These are phyloP conservation scores for Conger conger DNA, from an alignment of 2,113 vertebrate genomes.

Conservation along the genomic window DNA sequence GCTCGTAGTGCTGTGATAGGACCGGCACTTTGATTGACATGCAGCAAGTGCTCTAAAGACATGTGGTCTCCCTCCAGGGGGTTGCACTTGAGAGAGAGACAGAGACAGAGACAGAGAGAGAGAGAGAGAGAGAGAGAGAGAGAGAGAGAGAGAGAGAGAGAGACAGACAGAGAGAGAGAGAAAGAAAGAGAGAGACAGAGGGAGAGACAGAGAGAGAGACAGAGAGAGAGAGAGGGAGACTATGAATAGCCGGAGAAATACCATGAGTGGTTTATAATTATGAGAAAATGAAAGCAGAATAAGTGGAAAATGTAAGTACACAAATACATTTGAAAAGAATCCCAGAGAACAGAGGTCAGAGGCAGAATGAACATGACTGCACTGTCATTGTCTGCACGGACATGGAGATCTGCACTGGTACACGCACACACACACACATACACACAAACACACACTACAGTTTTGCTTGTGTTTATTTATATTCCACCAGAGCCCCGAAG, in stretches of 20 bases:
- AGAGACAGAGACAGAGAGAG: background rate
- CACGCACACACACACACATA: background rate
- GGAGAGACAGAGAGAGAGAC: background rate
- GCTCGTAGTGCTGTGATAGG: slow-evolving; percentile 49
- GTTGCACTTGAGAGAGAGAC: slow-evolving; percentile 22
- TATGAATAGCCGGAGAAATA: no score
- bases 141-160: slow-evolving; percentile 22
- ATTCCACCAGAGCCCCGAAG: slow-evolving; percentile 21
- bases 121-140: slow-evolving; percentile 22
- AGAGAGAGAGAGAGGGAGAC: background rate
- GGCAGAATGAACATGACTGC: background rate
- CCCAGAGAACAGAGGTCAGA: background rate
- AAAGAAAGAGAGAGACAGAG: background rate
- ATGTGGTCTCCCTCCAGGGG: slow-evolving; percentile 49
- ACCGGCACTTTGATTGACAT: slow-evolving; percentile 66
- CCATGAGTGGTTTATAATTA: no score
- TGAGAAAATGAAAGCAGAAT: background rate
- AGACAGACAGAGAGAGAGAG: background rate
- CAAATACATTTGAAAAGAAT: background rate
- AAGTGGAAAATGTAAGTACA: background rate
- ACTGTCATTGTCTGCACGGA: background rate
- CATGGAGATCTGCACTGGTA: background rate
- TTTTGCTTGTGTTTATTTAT: slow-evolving; percentile 31
- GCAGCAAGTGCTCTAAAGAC: slow-evolving; percentile 63
- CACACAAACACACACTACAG: background rate